Base-by-base conservation (phyloP, 2,113 vertebrate genomes). In the Bubo bubo region DNA sequence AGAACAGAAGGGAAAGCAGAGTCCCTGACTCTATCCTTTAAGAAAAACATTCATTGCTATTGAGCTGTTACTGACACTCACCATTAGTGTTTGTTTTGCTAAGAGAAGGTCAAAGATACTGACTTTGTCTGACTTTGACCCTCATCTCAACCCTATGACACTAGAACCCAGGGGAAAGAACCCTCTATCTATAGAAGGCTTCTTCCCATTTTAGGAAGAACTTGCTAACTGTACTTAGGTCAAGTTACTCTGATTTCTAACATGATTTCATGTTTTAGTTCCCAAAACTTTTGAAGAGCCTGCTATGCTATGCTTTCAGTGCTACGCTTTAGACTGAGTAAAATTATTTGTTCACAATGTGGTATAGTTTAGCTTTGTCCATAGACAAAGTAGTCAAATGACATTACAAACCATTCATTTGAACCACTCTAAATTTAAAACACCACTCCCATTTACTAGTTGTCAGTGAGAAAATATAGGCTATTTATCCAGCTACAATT, bases 121-220 rank as follows among this genome's bases (percentile, higher is more conserved):
- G 82, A 77, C 82, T 93, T 96, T 59, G 41, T 80, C 86, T 70
- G 79, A 63, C 83, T 96, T 95, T 96, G 95, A 97, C 94, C 94
- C 96, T 97, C 72, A 74, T 97, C 94, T 95, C 92, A 97, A 94
- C 93, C 18, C 88, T 79, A 14, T 80, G 55, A 86, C 59, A 71
- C 41, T 74, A 63, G 63, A 93, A 95, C 41, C 43, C 67, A 66
- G 28, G 85, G 92, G 41, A 92, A 92, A 76, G 55, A 93, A 59
- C 28, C 55, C 26, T 83, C 22, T 70, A 74, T 83, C 67, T 80
- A 59, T 71, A 90, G 59, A 89, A 86, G 37, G 19, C 35, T 92
- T 79, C 81, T 93, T 93, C 63, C 96, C 87, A 90, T 93, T 93
- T 96, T 94, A 93, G 96, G 95, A 95, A 94, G 71, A 96, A 73